These are phyloP conservation scores for Pseudococcus longispinus DNA, from an alignment of 2,888 invertebrate species.

Conservation along the genomic window DNA sequence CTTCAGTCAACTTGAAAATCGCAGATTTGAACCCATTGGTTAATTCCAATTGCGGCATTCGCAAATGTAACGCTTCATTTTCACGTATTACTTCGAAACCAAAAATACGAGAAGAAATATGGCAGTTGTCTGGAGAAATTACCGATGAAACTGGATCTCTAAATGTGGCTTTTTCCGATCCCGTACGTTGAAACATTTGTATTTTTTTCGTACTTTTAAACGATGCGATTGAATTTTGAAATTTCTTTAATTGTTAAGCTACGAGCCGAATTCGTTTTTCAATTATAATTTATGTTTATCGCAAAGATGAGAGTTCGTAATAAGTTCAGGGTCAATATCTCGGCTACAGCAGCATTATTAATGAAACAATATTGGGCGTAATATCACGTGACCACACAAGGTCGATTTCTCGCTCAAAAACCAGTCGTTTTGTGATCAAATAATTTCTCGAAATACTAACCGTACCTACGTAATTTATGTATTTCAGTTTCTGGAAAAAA, in stretches of 20 bases:
- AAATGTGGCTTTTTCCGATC: slow-evolving; percentile 14
- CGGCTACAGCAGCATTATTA: background rate
- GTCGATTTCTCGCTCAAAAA: background rate
- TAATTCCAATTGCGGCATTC: background rate
- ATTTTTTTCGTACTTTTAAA: background rate
- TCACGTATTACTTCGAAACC: background rate
- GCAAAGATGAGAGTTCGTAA: background rate
- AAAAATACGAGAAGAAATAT: slow-evolving; percentile 11
- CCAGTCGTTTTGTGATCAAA: background rate
- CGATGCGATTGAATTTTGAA: background rate
- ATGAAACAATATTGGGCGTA: background rate
- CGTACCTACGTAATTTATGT: background rate
- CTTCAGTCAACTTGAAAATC: background rate
- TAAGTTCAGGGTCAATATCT: slow-evolving; percentile 27
- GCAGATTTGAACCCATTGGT: background rate
- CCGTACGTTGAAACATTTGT: background rate
- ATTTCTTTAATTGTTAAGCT: background rate
- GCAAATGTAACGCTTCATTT: slow-evolving; percentile 6
- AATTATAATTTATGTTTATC: background rate
- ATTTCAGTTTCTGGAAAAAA: slow-evolving; percentile 37
- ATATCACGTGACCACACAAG: slow-evolving; percentile 4
- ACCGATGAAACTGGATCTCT: background rate
- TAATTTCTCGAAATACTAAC: background rate
- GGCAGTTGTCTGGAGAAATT: slow-evolving; percentile 15
- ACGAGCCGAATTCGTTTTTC: background rate